Evolutionary conservation across 2,888 invertebrate genomes (phyloP).

Genomic region (Platerodrilus igneus): DNA sequence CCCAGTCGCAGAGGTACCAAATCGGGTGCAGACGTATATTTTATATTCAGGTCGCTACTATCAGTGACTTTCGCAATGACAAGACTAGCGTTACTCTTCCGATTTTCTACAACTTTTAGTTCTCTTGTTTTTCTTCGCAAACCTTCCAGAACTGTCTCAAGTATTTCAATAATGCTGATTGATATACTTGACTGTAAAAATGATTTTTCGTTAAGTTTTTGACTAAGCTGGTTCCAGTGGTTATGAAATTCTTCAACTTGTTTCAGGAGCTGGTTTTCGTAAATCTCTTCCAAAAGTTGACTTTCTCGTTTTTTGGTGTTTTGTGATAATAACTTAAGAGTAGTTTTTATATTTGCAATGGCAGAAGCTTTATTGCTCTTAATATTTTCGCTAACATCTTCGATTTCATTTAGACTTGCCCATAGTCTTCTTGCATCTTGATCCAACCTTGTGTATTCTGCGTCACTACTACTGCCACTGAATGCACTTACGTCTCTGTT

Average conservation of each 20-base stretch:
- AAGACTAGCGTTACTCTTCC: constrained; percentile 6
- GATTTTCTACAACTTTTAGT: constrained; percentile 8
- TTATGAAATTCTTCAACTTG: constrained; percentile 19
- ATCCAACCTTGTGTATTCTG: constrained; percentile 18
- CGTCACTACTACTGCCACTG: constrained; percentile 14
- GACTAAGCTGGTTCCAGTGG: constrained; percentile 18
- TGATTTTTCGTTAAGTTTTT: constrained; percentile 10
- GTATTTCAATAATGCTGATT: constrained; percentile 3
- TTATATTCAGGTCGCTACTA: constrained; percentile 1
- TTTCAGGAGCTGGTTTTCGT: constrained; percentile 8
- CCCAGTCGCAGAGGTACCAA: neutral
- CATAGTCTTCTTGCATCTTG: constrained; percentile 22
- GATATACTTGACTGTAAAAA: constrained; percentile 3
- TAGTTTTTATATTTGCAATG: constrained; percentile 23
- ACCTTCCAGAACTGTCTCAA: constrained; percentile 5
- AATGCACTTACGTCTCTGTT: constrained; percentile 17
- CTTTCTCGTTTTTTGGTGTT: constrained; percentile 14
- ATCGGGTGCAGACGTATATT: neutral
- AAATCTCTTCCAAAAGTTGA: neutral
- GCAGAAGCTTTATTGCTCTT: constrained; percentile 17
- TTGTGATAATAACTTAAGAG: constrained; percentile 20
- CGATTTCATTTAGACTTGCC: constrained; percentile 22
- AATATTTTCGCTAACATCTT: constrained; percentile 16
- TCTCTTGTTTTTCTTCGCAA: constrained; percentile 4
- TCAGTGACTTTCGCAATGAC: constrained; percentile 6